phyloP scores from a whole-genome alignment of 2,888 invertebrate genomes.

The Oscheius sp. region DNA sequence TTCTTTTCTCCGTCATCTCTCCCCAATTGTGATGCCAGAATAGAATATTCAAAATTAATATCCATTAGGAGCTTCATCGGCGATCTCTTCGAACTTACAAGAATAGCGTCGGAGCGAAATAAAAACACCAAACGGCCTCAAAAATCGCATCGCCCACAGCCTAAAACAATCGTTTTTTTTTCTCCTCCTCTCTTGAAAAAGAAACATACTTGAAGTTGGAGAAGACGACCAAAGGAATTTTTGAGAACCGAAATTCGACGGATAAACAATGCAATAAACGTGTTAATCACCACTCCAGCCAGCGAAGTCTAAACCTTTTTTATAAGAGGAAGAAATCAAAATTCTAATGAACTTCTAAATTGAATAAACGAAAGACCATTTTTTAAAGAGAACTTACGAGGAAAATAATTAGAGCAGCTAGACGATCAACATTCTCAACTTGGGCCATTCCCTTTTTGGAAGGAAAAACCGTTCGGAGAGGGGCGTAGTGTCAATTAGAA shows the following conservation, averaged over 20 bases:
- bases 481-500: too few species aligned
- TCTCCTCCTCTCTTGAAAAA: neutral
- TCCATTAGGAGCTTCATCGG: constrained; percentile 13
- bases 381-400: constrained; percentile 35
- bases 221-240: constrained; percentile 53
- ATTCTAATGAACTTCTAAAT: neutral
- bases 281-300: constrained; percentile 43
- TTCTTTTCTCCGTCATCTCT: too few species aligned
- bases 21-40: too few species aligned
- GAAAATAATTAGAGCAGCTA: constrained; percentile 51
- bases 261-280: constrained; percentile 49
- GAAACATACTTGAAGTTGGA: constrained; percentile 35
- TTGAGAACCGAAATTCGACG: constrained; percentile 41
- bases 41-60: constrained; percentile 24
- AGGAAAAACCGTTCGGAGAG: too few species aligned
- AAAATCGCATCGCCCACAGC: constrained; percentile 50
- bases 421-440: constrained; percentile 40
- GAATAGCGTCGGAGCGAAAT: constrained; percentile 53
- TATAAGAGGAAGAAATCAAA: neutral
- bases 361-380: too few species aligned
- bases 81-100: constrained; percentile 52
- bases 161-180: constrained; percentile 15
- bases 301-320: constrained; percentile 41
- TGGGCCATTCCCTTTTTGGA: too few species aligned
- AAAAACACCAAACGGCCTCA: constrained; percentile 51